A percentile compares a stretch with the other conserved stretches of the same genome.
These are phyloP conservation scores for Carterocephalus palaemon DNA, from an alignment of 2,888 invertebrate species.

Conservation along the genomic window DNA sequence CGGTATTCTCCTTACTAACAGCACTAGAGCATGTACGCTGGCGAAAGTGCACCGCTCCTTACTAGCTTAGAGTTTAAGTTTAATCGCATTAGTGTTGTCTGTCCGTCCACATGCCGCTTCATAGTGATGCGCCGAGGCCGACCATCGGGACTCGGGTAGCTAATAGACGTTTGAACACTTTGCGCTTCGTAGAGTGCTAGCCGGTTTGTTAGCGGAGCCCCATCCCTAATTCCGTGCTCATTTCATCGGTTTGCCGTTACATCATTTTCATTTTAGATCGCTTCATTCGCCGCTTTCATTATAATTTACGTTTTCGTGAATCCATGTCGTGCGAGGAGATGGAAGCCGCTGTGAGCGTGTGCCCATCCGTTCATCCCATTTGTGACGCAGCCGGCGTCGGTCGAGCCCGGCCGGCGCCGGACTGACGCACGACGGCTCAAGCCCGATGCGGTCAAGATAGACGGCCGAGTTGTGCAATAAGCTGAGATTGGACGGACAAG, in stretches of 20 bases:
- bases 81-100: conserved; percentile 49
- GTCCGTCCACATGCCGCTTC: conserved; percentile 60
- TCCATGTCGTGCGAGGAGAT: conserved; percentile 40
- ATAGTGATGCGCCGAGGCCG: conserved; percentile 24
- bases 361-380: conserved; percentile 36
- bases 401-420: conserved; percentile 4
- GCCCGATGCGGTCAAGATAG: conserved; percentile 2
- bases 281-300: conserved; percentile 52
- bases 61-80: conserved; percentile 39
- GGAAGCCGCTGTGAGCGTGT: conserved; percentile 33
- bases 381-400: conserved; percentile 8
- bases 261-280: conserved; percentile 36
- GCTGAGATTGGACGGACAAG: conserved; percentile 75
- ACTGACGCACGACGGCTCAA: conserved; percentile 9
- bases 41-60: conserved; percentile 43
- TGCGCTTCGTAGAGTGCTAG: conserved; percentile 31
- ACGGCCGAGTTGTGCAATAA: conserved; percentile 58
- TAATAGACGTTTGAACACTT: conserved; percentile 29
- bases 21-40: conserved; percentile 63
- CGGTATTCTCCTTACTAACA: conserved; percentile 59
- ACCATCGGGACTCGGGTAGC: conserved; percentile 36
- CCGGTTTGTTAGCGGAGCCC: conserved; percentile 31
- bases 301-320: conserved; percentile 39
- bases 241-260: conserved; percentile 41
- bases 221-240: conserved; percentile 39